Percentiles rank a stretch among this genome's conserved stretches.
Conservation (phyloP, 2,888 invertebrate species). For the Archaeoteleia sp. region DNA sequence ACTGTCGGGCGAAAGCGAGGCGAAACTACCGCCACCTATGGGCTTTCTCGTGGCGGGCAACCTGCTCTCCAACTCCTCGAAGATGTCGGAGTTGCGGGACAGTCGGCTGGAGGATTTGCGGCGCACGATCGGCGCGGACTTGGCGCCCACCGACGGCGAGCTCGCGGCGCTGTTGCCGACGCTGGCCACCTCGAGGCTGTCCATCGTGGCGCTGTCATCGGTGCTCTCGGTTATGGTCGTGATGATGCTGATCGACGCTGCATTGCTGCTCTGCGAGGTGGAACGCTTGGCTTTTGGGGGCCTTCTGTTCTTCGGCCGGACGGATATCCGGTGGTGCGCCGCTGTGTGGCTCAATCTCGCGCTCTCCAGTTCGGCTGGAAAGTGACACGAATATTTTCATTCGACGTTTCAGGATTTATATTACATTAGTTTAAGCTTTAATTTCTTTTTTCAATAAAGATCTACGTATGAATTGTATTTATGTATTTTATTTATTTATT, state of each 20-base stretch:
- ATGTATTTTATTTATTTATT: no score
- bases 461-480: no score
- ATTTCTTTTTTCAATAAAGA: slow-evolving; percentile 4
- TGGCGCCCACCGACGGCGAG: slow-evolving; percentile 55
- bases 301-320: slow-evolving; percentile 71
- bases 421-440: neutral
- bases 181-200: slow-evolving; percentile 60
- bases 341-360: slow-evolving; percentile 70
- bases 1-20: slow-evolving; percentile 71
- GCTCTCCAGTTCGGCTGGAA: slow-evolving; percentile 66
- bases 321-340: slow-evolving; percentile 71
- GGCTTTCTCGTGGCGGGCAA: slow-evolving; percentile 56
- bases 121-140: slow-evolving; percentile 55
- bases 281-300: slow-evolving; percentile 65
- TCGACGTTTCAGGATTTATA: neutral
- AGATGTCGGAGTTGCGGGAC: slow-evolving; percentile 68
- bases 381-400: no score
- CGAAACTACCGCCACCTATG: slow-evolving; percentile 50
- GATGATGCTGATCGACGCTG: slow-evolving; percentile 54
- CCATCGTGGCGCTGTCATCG: slow-evolving; percentile 56
- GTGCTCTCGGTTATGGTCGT: slow-evolving; percentile 61
- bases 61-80: slow-evolving; percentile 66
- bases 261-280: slow-evolving; percentile 44
- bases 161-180: slow-evolving; percentile 44
- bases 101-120: slow-evolving; percentile 68